Conservation (phyloP, 1,140 invertebrate species). For the Scaptomyza pallida region DNA sequence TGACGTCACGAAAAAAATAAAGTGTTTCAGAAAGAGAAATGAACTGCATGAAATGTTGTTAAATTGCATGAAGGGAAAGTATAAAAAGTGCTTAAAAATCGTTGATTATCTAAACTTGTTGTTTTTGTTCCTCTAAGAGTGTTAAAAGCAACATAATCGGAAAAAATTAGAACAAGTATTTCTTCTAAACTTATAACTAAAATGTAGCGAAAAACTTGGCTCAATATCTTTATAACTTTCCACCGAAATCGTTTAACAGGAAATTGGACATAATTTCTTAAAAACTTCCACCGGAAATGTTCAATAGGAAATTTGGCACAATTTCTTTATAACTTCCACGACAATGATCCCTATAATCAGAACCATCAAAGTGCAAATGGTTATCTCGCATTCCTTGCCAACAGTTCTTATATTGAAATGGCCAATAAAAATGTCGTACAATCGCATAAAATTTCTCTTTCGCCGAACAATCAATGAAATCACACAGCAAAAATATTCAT, state of each 20-base stretch:
- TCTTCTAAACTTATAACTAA: too few relatives aligned
- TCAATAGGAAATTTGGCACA: background rate
- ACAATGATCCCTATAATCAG: slow-evolving; percentile 5
- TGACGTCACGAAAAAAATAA: slow-evolving; percentile 26
- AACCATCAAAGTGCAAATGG: slow-evolving; percentile 5
- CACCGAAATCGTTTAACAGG: too few relatives aligned
- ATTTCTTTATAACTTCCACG: background rate
- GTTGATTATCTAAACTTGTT: too few relatives aligned
- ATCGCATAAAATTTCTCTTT: slow-evolving; percentile 21
- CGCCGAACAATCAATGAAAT: slow-evolving; percentile 50
- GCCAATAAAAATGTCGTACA: slow-evolving; percentile 17
- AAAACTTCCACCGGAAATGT: background rate
- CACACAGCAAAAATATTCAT: slow-evolving; percentile 53
- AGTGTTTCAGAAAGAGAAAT: background rate
- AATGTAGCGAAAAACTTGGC: too few relatives aligned
- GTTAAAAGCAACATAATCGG: too few relatives aligned
- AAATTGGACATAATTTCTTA: too few relatives aligned
- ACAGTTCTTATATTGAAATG: slow-evolving; percentile 1
- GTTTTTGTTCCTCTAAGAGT: too few relatives aligned
- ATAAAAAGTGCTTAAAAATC: too few relatives aligned
- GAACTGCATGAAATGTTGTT: too few relatives aligned
- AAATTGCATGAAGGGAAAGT: too few relatives aligned
- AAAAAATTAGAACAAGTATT: too few relatives aligned
- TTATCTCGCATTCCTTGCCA: slow-evolving; percentile 13
- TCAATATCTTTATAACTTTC: too few relatives aligned